Percentiles rank a stretch among this genome's conserved stretches.
Conservation (phyloP, 2,113 vertebrate genomes). For the Marmota monax region DNA sequence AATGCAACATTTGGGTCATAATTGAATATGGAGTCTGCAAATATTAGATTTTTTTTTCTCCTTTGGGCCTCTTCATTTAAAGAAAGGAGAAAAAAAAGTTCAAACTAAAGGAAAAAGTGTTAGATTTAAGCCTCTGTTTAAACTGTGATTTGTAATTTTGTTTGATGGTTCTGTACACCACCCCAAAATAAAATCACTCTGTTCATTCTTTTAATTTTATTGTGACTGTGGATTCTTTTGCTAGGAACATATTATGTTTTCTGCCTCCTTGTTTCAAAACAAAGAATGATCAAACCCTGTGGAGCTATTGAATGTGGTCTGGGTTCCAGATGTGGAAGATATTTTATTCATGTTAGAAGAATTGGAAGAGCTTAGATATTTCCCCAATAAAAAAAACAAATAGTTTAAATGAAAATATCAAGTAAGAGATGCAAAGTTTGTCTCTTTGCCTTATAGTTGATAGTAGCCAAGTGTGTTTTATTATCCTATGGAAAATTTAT, state of each 20-base stretch:
- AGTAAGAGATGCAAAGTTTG: not conserved
- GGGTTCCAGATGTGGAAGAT: slow-evolving; percentile 83
- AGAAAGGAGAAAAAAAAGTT: not conserved
- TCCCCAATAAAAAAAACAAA: slow-evolving; percentile 67
- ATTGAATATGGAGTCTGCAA: slow-evolving; percentile 18
- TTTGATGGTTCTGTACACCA: not conserved
- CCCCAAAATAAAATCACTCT: slow-evolving; percentile 35
- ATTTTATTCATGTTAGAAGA: slow-evolving; percentile 66
- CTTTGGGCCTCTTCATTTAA: not conserved
- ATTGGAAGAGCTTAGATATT: slow-evolving; percentile 71
- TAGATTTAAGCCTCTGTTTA: slow-evolving; percentile 9
- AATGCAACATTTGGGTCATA: slow-evolving; percentile 38
- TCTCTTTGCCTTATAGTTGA: not conserved
- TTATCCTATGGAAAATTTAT: not conserved
- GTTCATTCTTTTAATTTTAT: slow-evolving; percentile 31
- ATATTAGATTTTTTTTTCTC: not conserved
- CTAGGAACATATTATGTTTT: slow-evolving; percentile 57
- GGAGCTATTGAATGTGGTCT: slow-evolving; percentile 68
- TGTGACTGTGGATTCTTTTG: slow-evolving; percentile 4
- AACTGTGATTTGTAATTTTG: slow-evolving; percentile 27
- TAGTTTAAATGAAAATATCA: slow-evolving; percentile 66
- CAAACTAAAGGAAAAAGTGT: not conserved
- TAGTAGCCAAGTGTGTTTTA: slow-evolving; percentile 1
- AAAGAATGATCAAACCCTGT: slow-evolving; percentile 47
- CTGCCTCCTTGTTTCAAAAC: slow-evolving; percentile 47